A percentile compares a stretch with the other conserved stretches of the same genome.
Evolutionary conservation across 2,113 vertebrate species (phyloP).

Genomic region (Sceloporus tristichus): DNA sequence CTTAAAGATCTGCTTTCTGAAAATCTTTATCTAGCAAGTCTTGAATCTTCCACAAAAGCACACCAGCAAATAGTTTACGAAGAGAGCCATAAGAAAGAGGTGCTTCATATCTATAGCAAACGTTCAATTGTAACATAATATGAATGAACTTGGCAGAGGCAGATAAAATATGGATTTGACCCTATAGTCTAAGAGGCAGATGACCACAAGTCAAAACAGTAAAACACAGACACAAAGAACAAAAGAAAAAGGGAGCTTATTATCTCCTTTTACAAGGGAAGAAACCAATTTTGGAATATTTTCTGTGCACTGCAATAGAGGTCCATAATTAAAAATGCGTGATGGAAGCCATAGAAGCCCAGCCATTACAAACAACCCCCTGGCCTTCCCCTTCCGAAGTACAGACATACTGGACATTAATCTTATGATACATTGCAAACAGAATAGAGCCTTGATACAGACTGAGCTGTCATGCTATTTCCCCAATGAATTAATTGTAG

Average conservation of each 20-base stretch:
- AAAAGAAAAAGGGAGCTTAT: neutral
- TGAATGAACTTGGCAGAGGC: neutral
- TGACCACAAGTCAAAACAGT: neutral
- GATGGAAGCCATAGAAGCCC: too few relatives aligned
- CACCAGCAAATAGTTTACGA: neutral
- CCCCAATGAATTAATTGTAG: neutral
- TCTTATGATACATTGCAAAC: neutral
- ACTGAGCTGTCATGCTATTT: neutral
- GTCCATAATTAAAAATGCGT: too few relatives aligned
- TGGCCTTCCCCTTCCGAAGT: too few relatives aligned
- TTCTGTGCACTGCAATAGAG: neutral
- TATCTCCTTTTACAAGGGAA: neutral
- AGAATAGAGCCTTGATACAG: neutral
- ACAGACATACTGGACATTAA: too few relatives aligned
- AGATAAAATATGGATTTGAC: neutral
- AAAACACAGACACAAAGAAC: neutral
- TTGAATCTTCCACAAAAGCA: neutral
- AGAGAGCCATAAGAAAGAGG: neutral
- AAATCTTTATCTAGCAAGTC: neutral
- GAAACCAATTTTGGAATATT: slow-evolving; percentile 10
- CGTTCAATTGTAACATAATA: neutral
- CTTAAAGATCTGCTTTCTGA: neutral
- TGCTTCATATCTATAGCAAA: neutral
- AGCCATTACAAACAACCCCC: neutral
- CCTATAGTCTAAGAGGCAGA: slow-evolving; percentile 37